These are phyloP conservation scores for Drepana falcataria DNA, from an alignment of 2,888 invertebrate genomes.

Conservation along the genomic window DNA sequence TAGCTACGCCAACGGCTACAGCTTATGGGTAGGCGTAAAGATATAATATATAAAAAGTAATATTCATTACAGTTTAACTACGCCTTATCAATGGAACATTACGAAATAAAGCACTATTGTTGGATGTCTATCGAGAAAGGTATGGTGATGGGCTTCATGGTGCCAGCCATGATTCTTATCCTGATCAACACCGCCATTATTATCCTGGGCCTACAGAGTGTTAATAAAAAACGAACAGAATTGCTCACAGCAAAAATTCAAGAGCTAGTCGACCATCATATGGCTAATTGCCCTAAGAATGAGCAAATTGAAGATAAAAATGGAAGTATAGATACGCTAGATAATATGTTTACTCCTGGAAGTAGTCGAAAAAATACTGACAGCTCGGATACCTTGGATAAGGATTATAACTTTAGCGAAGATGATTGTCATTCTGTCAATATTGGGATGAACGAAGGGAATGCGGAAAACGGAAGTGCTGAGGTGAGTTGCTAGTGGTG, in stretches of 20 bases:
- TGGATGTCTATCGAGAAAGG: slow-evolving; percentile 88
- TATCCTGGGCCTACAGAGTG: slow-evolving; percentile 74
- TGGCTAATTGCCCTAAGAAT: slow-evolving; percentile 60
- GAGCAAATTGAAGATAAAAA: slow-evolving; percentile 45
- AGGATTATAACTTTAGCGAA: slow-evolving; percentile 56
- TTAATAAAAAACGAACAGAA: slow-evolving; percentile 67
- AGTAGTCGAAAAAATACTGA: slow-evolving; percentile 68
- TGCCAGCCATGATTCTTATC: slow-evolving; percentile 83
- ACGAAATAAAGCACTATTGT: slow-evolving; percentile 85
- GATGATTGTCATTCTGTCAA: slow-evolving; percentile 62
- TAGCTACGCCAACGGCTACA: no score
- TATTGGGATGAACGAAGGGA: slow-evolving; percentile 34
- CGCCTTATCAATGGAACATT: slow-evolving; percentile 83
- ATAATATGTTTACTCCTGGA: slow-evolving; percentile 56
- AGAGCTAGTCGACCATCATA: slow-evolving; percentile 62
- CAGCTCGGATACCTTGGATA: slow-evolving; percentile 63
- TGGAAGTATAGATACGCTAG: slow-evolving; percentile 56
- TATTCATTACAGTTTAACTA: slow-evolving; percentile 78
- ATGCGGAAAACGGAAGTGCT: slow-evolving; percentile 38
- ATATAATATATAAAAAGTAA: neutral
- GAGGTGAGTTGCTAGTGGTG: neutral
- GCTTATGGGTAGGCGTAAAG: no score
- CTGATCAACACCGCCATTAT: slow-evolving; percentile 80
- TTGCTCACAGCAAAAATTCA: slow-evolving; percentile 66
- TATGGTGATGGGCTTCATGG: slow-evolving; percentile 87